Evolutionary conservation across 1,140 invertebrate species (phyloP), one percentile per base, ranked within the genome.

Genomic region (Bombus impatiens): DNA sequence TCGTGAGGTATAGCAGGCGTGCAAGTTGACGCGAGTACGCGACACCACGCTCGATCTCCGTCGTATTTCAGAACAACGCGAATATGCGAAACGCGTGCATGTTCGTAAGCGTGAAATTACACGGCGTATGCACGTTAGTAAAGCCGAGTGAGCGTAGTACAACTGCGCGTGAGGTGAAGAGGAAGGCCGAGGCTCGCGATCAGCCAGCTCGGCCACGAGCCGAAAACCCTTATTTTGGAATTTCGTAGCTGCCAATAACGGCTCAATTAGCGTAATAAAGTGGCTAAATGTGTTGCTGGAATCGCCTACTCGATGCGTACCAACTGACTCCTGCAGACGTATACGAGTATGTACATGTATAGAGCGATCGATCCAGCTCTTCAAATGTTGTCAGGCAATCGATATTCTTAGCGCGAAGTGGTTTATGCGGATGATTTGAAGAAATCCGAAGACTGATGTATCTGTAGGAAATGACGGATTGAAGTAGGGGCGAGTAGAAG

Each of bases 101-200:
- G 88, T 67, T 82, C 88, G 88, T 74, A 75, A 89, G 88, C 88
- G 88, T 89, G 88, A 89, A 89, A 89, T 89, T 89, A 89, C 88
- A 89, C 75, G 84, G 72, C 47, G 84, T 57, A 37, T 53, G 47
- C 18, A 53, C 47, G 18, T 53, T 53, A 37, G 25, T 59, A n/a
- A 25, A 32, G 70, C 25, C 77, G 77, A 57, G 22, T 28, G 47
- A 22, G 44, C 25, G 32, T 8, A 53, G 47, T 75, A 44, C 47
- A 86, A 81, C 65, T 47, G 59, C 47, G 44, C 22, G 28, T 32
- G 40, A 47, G 42, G 35, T 6, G 53, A 37, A 32, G 53, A 5
- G 37, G 18, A 53, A 53, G 47, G 10, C 8, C 32, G 15, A 35
- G 67, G 22, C 4, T 70, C 68, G 35, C 42, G 44, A 59, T 79